A percentile compares a stretch with the other conserved stretches of the same genome.
Evolutionary conservation across 2,797 vertebrate species (phyloP).

Genomic region (Eulemur coronatus): DNA sequence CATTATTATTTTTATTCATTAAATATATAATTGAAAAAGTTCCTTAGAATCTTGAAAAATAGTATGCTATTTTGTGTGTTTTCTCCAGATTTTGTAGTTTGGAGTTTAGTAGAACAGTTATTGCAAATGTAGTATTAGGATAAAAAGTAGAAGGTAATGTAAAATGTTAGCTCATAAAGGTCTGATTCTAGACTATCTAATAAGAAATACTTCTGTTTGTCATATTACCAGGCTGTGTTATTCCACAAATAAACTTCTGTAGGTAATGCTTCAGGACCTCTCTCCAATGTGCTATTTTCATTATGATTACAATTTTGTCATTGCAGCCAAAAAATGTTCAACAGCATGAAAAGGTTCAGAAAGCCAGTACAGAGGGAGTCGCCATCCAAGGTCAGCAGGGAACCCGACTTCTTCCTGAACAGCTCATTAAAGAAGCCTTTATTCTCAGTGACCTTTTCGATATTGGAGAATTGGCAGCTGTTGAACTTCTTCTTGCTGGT

Average conservation of each 20-base stretch:
- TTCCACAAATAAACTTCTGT: background rate
- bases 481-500: conserved; percentile 98
- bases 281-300: background rate
- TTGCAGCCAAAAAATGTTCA: conserved; percentile 95
- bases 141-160: background rate
- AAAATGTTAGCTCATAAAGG: background rate
- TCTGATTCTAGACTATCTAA: background rate
- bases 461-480: conserved; percentile 95
- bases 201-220: background rate
- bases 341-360: conserved; percentile 96
- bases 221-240: background rate
- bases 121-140: background rate
- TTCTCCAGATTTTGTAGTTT: conserved; percentile 29
- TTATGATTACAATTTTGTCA: conserved; percentile 51
- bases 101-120: background rate
- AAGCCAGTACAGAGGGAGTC: conserved; percentile 97
- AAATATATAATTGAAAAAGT: conserved; percentile 7
- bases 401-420: conserved; percentile 94
- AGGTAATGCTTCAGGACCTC: background rate
- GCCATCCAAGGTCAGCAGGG: conserved; percentile 98
- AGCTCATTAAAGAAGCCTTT: conserved; percentile 96
- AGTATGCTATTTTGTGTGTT: background rate
- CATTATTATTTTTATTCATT: conserved; percentile 21
- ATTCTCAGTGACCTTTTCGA: conserved; percentile 98
- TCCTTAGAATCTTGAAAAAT: conserved; percentile 27